Evolutionary conservation across 2,113 vertebrate genomes (phyloP), one percentile per base, ranked within the genome.

Genomic region (Diadophis punctatus): DNA sequence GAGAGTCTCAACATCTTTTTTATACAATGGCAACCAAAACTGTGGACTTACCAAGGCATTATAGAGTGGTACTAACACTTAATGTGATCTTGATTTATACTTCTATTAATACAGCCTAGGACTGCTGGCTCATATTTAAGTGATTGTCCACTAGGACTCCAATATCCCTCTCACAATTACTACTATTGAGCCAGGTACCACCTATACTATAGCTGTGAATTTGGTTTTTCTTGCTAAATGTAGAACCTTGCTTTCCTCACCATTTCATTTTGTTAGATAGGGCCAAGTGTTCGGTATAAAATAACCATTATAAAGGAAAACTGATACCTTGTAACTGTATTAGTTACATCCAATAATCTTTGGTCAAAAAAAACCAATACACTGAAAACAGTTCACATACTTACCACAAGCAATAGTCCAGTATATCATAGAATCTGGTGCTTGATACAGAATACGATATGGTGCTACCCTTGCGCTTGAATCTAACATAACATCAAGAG

Each of bases 401-500:
- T 97, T 97, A 99, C 99, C 99, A 93, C 99, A 99, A 94, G 99
- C 99, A 9, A 99, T 99, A 95, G 98, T 98, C 98, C 98, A 99
- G 92, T 99, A 99, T 60, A 98, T 97, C 92, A 99, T 96, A 63
- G 99, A 99, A 96, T 99, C 99, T 0, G 99, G 99, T 3, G 99
- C 99, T 96, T 99, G 99, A 96, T 99, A 99, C 20, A 99, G 98
- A 95, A 99, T 99, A 94, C 99, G 97, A 95, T 99, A 99, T 0
- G 99, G 99, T 52, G 99, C 99, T 58, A 99, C 98, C 5, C 99
- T 98, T 91, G 99, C 99, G 51, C 98, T 99, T 89, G 99, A 99
- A 97, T 99, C 99, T 97, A 99, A 87, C 55, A 99, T 98, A 0
- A 99, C 99, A 86, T 99, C 99, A 86, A 99, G 98, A 86, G 99